Conservation (phyloP, 2,113 vertebrate genomes). For the Dipodomys merriami region DNA sequence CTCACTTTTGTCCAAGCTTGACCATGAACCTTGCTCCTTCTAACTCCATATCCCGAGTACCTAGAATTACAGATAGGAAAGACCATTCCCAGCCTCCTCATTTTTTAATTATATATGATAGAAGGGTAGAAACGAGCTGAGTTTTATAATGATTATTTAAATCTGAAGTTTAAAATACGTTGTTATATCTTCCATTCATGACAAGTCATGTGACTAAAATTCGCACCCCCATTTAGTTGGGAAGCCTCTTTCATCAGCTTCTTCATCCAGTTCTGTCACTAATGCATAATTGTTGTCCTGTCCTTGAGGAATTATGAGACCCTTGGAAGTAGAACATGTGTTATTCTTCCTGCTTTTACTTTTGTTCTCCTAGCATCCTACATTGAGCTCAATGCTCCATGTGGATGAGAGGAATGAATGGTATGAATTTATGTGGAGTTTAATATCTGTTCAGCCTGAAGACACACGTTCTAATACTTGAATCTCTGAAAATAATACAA, state of each 20-base stretch:
- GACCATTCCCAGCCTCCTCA: too few relatives aligned
- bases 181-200: neutral
- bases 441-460: neutral
- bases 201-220: neutral
- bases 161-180: neutral
- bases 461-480: neutral
- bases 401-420: neutral
- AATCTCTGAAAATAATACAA: neutral
- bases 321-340: neutral
- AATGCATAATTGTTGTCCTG: neutral
- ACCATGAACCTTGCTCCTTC: too few relatives aligned
- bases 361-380: neutral
- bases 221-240: neutral
- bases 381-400: neutral
- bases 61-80: too few relatives aligned
- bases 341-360: neutral
- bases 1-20: too few relatives aligned
- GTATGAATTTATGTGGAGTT: neutral
- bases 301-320: neutral
- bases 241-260: neutral
- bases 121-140: too few relatives aligned
- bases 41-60: too few relatives aligned
- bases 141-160: slow-evolving; percentile 34
- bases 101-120: neutral
- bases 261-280: neutral